These are phyloP conservation scores for Pollimyrus isidori DNA, from an alignment of 2,113 vertebrate species.

Conservation along the genomic window DNA sequence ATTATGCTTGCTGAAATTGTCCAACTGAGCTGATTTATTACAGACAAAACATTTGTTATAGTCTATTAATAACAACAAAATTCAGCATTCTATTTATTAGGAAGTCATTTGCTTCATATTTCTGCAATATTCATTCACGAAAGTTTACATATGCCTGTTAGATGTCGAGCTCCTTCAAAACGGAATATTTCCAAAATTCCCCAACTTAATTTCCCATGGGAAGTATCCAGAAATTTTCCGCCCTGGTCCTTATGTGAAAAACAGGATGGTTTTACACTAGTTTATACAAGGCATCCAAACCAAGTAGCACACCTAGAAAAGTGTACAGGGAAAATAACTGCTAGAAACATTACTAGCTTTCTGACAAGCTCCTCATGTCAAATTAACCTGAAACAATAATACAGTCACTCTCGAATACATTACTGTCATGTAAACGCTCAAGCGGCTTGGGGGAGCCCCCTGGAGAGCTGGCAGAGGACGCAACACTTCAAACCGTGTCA, in stretches of 20 bases:
- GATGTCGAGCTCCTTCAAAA: too few species aligned
- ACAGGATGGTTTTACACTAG: not conserved
- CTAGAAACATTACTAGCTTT: not conserved
- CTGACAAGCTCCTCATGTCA: not conserved
- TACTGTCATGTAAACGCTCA: not conserved
- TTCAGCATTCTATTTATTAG: too few species aligned
- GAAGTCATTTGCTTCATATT: too few species aligned
- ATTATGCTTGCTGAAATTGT: too few species aligned
- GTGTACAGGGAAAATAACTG: not conserved
- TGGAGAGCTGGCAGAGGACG: not conserved
- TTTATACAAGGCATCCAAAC: not conserved
- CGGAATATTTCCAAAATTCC: too few species aligned
- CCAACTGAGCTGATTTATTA: too few species aligned
- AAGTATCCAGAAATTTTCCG: too few species aligned
- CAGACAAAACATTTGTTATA: too few species aligned
- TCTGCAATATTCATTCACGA: too few species aligned
- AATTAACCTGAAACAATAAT: conserved; percentile 7
- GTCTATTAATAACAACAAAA: too few species aligned
- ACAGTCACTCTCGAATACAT: not conserved
- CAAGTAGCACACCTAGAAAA: not conserved
- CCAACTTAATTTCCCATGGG: too few species aligned
- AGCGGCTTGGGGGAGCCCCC: not conserved
- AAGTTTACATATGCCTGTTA: too few species aligned
- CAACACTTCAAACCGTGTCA: not conserved
- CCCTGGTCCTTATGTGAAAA: not conserved